Evolutionary conservation across 2,797 vertebrate genomes (phyloP).

Genomic region (Pitangus sulphuratus): DNA sequence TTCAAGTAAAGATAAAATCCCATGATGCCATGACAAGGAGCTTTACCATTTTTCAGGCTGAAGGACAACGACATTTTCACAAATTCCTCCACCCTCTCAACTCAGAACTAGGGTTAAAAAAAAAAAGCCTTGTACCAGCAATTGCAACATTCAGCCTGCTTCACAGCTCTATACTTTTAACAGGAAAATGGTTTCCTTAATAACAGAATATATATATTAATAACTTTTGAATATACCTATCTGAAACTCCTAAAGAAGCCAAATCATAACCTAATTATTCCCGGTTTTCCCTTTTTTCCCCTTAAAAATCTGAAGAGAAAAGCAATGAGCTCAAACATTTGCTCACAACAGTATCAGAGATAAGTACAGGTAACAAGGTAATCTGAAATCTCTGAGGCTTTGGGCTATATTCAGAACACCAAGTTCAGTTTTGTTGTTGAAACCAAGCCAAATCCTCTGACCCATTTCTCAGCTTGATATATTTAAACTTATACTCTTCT

Average conservation of each 20-base stretch:
- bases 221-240: not conserved
- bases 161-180: not conserved
- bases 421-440: constrained; percentile 44
- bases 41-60: not conserved
- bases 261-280: not conserved
- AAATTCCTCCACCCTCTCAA: not conserved
- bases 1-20: not conserved
- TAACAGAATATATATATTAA: not conserved
- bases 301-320: not conserved
- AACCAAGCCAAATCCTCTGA: constrained; percentile 69
- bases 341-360: not conserved
- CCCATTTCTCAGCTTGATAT: constrained; percentile 44
- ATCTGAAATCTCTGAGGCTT: not conserved
- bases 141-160: not conserved
- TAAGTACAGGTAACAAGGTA: not conserved
- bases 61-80: not conserved
- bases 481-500: not conserved
- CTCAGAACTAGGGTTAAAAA: not conserved
- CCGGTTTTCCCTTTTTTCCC: not conserved
- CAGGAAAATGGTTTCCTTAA: not conserved
- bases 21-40: not conserved
- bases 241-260: not conserved
- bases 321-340: not conserved
- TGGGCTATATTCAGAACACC: not conserved
- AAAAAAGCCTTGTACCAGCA: not conserved